Evolutionary conservation across 2,888 invertebrate genomes (phyloP).

Genomic region (Acleris literana): DNA sequence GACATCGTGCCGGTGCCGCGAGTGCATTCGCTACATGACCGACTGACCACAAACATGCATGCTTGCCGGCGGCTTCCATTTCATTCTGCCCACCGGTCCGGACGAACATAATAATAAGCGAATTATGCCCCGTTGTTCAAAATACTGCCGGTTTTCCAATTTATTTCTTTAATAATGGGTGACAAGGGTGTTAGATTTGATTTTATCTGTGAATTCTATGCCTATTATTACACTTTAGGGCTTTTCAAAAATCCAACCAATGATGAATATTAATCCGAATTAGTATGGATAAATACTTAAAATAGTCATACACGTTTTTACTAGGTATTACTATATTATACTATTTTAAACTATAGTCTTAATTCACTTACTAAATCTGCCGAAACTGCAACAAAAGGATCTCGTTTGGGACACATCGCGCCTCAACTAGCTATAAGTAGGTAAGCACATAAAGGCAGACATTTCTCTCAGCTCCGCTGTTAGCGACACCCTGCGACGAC

Average conservation of each 20-base stretch:
- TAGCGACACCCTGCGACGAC: constrained; percentile 36
- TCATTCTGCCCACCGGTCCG: constrained; percentile 14
- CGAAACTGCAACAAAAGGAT: neutral
- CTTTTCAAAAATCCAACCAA: too few species aligned
- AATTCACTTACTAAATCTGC: neutral
- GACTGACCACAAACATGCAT: constrained; percentile 8
- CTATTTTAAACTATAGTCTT: too few species aligned
- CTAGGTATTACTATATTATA: too few species aligned
- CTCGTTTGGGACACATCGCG: neutral
- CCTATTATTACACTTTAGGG: too few species aligned
- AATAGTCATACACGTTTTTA: too few species aligned
- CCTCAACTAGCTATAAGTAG: neutral
- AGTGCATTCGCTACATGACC: constrained; percentile 4
- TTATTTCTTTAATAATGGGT: neutral
- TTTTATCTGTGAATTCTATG: too few species aligned
- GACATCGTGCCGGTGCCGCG: neutral
- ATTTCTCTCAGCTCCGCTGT: constrained; percentile 17
- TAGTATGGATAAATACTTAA: too few species aligned
- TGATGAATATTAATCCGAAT: too few species aligned
- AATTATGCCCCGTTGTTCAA: neutral
- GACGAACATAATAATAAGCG: constrained; percentile 16
- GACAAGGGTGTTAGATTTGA: neutral
- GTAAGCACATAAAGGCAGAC: constrained; percentile 5
- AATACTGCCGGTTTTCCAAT: neutral
- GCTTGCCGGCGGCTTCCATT: constrained; percentile 11